Evolutionary conservation across 2,888 invertebrate genomes (phyloP).

Genomic region (Petrophora chlorosata): DNA sequence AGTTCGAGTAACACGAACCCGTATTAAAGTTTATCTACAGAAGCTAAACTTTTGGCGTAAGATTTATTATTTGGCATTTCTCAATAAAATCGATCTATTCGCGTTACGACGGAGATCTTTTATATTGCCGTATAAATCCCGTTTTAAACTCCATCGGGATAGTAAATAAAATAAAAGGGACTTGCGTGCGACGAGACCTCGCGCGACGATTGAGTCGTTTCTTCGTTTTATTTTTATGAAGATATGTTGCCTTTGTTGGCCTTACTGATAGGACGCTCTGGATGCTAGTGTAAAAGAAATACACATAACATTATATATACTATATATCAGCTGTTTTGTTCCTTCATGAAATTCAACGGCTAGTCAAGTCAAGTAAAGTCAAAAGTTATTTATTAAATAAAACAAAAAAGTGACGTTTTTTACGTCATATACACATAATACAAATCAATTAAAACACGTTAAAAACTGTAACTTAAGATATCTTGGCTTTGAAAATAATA

Average conservation of each 20-base stretch:
- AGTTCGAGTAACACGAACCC: background rate
- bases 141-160: conserved; percentile 68
- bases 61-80: conserved; percentile 31
- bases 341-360: too few relatives aligned
- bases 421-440: too few relatives aligned
- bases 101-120: conserved; percentile 44
- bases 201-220: conserved; percentile 59
- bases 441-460: too few relatives aligned
- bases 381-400: too few relatives aligned
- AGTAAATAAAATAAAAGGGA: conserved; percentile 73
- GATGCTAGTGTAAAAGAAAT: conserved; percentile 38
- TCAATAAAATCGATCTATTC: conserved; percentile 43
- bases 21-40: background rate
- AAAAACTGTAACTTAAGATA: too few relatives aligned
- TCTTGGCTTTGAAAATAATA: too few relatives aligned
- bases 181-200: conserved; percentile 58
- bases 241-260: conserved; percentile 67
- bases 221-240: conserved; percentile 72
- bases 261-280: conserved; percentile 49
- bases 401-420: too few relatives aligned
- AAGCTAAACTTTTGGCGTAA: conserved; percentile 34
- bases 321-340: conserved; percentile 10
- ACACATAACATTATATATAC: too few relatives aligned
- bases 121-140: conserved; percentile 73
- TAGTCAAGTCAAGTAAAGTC: too few relatives aligned